A percentile compares a stretch with the other conserved stretches of the same genome.
These are phyloP conservation scores for Neostethus bicornis DNA, from an alignment of 2,797 vertebrate species.

Conservation along the genomic window DNA sequence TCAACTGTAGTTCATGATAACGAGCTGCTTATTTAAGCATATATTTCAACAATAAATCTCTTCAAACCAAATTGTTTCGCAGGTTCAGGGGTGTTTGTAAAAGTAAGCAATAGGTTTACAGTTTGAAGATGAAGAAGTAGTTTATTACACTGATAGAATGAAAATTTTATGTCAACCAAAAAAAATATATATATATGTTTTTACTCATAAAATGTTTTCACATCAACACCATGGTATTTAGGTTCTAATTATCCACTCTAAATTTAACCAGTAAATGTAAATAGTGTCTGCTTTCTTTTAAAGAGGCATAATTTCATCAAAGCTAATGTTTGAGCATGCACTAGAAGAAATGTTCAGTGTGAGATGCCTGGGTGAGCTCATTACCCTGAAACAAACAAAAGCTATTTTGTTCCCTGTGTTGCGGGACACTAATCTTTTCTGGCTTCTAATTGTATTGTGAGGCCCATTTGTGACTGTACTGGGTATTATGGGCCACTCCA, in stretches of 20 bases:
- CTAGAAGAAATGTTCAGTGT: slow-evolving; percentile 53
- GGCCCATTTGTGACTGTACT: slow-evolving; percentile 55
- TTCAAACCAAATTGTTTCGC: background rate
- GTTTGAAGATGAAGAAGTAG: background rate
- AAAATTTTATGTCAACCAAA: slow-evolving; percentile 15
- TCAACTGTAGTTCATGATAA: background rate
- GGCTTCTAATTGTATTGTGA: slow-evolving; percentile 78
- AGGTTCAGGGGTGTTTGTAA: background rate
- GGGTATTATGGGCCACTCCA: slow-evolving; percentile 48
- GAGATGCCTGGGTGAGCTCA: slow-evolving; percentile 72
- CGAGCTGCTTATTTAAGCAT: slow-evolving; percentile 1
- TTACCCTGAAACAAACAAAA: slow-evolving; percentile 81
- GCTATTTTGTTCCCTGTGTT: slow-evolving; percentile 77
- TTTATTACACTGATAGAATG: slow-evolving; percentile 4
- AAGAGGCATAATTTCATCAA: slow-evolving; percentile 35
- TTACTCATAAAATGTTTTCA: slow-evolving; percentile 23
- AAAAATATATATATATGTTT: slow-evolving; percentile 18
- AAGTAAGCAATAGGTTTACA: background rate
- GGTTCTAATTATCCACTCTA: slow-evolving; percentile 40
- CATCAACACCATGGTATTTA: slow-evolving; percentile 18
- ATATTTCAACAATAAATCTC: background rate
- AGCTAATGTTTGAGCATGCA: slow-evolving; percentile 45
- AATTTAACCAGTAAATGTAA: slow-evolving; percentile 24
- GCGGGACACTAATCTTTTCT: slow-evolving; percentile 83
- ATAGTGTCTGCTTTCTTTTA: slow-evolving; percentile 25